phyloP scores from a whole-genome alignment of 2,113 vertebrate species.

The Platycercus adscitus region DNA sequence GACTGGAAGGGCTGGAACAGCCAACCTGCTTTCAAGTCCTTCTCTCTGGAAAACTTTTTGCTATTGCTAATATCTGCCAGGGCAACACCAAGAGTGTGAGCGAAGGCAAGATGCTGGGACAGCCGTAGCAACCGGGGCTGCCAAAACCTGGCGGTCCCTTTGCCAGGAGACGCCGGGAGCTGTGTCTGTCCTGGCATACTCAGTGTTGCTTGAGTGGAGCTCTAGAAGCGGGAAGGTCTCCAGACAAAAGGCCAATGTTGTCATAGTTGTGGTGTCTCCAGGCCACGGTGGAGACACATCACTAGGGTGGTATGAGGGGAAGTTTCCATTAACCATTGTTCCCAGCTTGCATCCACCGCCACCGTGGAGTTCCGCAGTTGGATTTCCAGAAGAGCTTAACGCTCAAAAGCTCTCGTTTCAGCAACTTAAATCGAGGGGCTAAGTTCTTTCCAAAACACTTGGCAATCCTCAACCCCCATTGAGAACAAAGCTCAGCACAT shows the following conservation, averaged over 20 bases:
- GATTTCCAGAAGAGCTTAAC: slow-evolving; percentile 29
- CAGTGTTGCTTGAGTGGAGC: neutral
- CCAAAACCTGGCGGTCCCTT: neutral
- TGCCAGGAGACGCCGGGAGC: slow-evolving; percentile 16
- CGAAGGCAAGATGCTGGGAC: neutral
- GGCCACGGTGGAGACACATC: slow-evolving; percentile 24
- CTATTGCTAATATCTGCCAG: neutral
- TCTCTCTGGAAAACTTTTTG: slow-evolving; percentile 6
- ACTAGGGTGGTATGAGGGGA: slow-evolving; percentile 52
- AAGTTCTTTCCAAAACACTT: slow-evolving; percentile 46
- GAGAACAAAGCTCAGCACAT: slow-evolving; percentile 40
- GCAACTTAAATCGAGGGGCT: slow-evolving; percentile 5
- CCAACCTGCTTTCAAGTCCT: slow-evolving; percentile 13
- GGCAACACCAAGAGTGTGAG: neutral
- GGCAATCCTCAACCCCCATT: neutral
- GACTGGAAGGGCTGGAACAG: neutral
- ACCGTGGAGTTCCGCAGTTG: neutral
- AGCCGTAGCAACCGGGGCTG: neutral
- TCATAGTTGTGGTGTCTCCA: slow-evolving; percentile 33
- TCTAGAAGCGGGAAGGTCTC: neutral
- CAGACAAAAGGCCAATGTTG: slow-evolving; percentile 51
- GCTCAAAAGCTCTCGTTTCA: slow-evolving; percentile 39
- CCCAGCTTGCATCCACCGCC: slow-evolving; percentile 24
- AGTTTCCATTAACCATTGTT: slow-evolving; percentile 61
- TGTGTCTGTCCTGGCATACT: neutral